These are phyloP conservation scores for Acholoe squamosa DNA, from an alignment of 2,888 invertebrate species.

Conservation along the genomic window DNA sequence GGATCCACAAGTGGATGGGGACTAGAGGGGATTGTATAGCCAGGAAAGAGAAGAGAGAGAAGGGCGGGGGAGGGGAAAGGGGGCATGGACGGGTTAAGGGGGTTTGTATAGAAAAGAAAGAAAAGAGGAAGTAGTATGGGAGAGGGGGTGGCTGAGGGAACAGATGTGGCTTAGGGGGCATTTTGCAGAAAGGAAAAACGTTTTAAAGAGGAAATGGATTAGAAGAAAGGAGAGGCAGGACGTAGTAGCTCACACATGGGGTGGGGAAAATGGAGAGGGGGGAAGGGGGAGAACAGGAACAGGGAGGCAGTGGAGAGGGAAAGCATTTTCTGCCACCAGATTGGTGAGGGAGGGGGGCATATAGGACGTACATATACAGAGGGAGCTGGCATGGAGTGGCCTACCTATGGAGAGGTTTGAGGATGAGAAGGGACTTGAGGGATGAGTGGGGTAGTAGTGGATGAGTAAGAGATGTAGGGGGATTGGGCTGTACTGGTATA, in stretches of 20 bases:
- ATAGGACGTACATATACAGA: not conserved
- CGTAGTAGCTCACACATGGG: not conserved
- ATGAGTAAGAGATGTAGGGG: conserved; percentile 23
- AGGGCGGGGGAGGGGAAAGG: not conserved
- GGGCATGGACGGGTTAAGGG: not conserved
- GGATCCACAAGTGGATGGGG: too few relatives aligned
- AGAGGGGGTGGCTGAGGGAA: not conserved
- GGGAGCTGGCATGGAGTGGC: not conserved
- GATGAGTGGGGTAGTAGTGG: not conserved
- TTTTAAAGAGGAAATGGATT: too few relatives aligned
- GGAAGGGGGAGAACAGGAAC: too few relatives aligned
- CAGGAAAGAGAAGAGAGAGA: not conserved
- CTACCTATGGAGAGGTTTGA: not conserved
- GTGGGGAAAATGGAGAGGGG: not conserved
- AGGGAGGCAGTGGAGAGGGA: not conserved
- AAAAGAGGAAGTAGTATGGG: not conserved
- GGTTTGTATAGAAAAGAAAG: not conserved
- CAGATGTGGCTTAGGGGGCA: too few relatives aligned
- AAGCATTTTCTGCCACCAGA: not conserved
- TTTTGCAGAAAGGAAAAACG: too few relatives aligned
- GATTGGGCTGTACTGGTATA: not conserved
- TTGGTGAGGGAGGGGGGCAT: not conserved
- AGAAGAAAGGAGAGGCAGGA: not conserved
- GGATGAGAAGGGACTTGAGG: not conserved
- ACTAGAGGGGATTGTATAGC: not conserved